A percentile compares a stretch with the other conserved stretches of the same genome.
Conservation (phyloP, 2,888 invertebrate species). For the Halocaridina rubra region DNA sequence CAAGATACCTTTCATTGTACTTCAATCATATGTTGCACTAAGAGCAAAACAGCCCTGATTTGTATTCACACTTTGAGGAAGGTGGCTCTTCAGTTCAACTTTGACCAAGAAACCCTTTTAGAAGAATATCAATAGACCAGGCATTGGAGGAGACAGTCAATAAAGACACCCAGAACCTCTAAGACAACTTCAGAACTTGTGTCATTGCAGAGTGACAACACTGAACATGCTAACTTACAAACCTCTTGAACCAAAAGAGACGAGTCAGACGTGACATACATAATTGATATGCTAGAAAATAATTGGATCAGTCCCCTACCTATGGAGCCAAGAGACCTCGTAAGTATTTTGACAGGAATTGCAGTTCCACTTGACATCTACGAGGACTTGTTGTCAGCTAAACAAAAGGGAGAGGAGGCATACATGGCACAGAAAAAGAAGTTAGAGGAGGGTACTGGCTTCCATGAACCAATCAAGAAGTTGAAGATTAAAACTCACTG, state of each 20-base stretch:
- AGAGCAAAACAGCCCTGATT: background rate
- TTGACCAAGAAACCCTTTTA: background rate
- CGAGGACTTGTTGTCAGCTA: background rate
- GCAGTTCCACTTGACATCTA: constrained; percentile 8
- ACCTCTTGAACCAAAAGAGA: background rate
- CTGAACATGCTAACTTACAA: background rate
- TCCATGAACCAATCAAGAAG: background rate
- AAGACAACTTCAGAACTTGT: background rate
- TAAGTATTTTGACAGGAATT: background rate
- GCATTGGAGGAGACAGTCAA: background rate
- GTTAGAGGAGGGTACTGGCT: background rate
- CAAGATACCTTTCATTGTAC: background rate
- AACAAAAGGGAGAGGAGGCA: background rate
- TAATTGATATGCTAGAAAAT: constrained; percentile 14
- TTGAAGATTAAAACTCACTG: background rate
- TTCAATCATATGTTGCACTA: too few species aligned
- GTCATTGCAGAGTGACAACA: background rate
- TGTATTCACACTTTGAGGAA: background rate
- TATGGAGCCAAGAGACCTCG: constrained; percentile 6
- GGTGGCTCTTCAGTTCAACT: constrained; percentile 1
- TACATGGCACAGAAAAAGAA: background rate
- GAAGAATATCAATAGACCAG: background rate
- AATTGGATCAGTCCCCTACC: background rate
- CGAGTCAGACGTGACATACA: background rate
- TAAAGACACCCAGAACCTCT: constrained; percentile 3